Evolutionary conservation across 2,797 vertebrate genomes (phyloP), one percentile per base, ranked within the genome.

Genomic region (Hippocampus kuda): DNA sequence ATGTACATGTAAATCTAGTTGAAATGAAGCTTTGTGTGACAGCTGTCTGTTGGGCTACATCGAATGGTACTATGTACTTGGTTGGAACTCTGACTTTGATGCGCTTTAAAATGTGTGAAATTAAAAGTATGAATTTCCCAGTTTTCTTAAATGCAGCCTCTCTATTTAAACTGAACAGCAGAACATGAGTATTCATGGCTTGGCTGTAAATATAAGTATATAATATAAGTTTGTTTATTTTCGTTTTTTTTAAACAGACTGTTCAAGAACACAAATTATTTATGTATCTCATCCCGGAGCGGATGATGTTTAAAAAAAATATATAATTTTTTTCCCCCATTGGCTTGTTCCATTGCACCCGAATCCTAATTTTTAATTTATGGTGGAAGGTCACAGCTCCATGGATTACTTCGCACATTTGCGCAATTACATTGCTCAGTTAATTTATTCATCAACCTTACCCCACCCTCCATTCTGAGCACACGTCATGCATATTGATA

Each of bases 171-270:
- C 11, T 62, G 10, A 41, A 63, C 41, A 41, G 34, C 38, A 22
- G 10, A 63, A 63, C 34, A 41, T 18, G 30, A 12, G 6, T 15
- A 26, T n/a, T 57, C 11, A n/a, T 57, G 16, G 5, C 30, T 16
- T 38, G 2, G 18, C 41, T 63, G 61, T 63, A 63, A 63, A 63
- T 63, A 62, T 62, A n/a, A n/a, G n/a, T n/a, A n/a, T n/a, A n/a
- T n/a, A n/a, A n/a, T n/a, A 10, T n/a, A n/a, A 6, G 5, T 27
- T 26, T 30, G 13, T 59, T 30, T 27, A 16, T 1, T 59, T 15
- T 16, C 4, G 4, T 5, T 56, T 56, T 56, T 56, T 7, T 56
- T 56, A 24, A 27, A n/a, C 15, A 12, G 60, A 22, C 27, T 63
- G 22, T 63, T 63, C 13, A 59, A 59, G 56, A 59, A 59, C 15